phyloP scores from a whole-genome alignment of 2,797 vertebrate genomes.

The Clamator glandarius region DNA sequence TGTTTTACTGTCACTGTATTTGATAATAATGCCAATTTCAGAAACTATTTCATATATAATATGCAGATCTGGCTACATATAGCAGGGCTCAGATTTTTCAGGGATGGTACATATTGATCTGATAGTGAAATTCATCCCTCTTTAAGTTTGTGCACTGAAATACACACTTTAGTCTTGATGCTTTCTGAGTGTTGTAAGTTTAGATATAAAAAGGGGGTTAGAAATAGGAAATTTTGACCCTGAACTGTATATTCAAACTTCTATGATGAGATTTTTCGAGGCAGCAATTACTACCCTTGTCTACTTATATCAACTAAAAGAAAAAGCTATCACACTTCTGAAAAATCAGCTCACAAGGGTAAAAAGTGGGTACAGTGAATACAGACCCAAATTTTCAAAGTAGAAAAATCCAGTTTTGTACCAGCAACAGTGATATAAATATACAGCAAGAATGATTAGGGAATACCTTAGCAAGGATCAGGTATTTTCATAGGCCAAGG shows the following conservation, averaged over 20 bases:
- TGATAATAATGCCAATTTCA: not conserved
- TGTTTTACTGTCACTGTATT: not conserved
- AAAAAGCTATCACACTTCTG: not conserved
- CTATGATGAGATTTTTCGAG: not conserved
- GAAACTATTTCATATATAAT: not conserved
- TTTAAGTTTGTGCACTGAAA: not conserved
- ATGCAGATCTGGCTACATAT: not conserved
- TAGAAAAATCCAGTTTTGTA: not conserved
- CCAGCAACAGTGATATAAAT: not conserved
- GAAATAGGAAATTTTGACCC: not conserved
- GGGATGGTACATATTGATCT: not conserved
- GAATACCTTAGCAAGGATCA: not conserved
- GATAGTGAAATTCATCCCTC: not conserved
- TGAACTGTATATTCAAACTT: rapidly evolving
- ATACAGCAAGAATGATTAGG: not conserved
- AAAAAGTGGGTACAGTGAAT: not conserved
- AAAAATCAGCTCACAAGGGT: rapidly evolving
- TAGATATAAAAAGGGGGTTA: not conserved
- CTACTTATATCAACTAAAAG: not conserved
- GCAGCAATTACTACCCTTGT: not conserved
- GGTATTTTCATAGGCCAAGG: not conserved
- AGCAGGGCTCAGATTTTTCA: not conserved
- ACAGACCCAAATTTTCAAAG: not conserved
- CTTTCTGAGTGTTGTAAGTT: rapidly evolving
- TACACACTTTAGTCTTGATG: not conserved